Percentiles rank a stretch among this genome's conserved stretches.
Evolutionary conservation across 2,888 invertebrate species (phyloP).

Genomic region (Perdita meconis): DNA sequence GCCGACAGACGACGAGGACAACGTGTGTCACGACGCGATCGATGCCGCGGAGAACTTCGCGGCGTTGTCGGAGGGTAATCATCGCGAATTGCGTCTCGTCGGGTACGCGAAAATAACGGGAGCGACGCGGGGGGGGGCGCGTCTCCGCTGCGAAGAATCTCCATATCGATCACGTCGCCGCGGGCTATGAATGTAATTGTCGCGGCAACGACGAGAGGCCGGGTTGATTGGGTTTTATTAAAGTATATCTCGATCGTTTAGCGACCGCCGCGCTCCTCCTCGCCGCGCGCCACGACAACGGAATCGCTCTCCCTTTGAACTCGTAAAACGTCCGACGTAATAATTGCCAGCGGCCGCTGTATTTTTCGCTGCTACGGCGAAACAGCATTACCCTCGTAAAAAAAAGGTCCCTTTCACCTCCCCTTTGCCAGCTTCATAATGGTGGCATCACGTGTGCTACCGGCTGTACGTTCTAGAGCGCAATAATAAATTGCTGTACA

Average conservation of each 20-base stretch:
- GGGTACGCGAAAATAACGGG: neutral
- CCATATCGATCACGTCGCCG: conserved; percentile 26
- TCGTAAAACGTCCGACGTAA: conserved; percentile 53
- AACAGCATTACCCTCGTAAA: conserved; percentile 62
- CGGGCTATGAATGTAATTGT: conserved; percentile 36
- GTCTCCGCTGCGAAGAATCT: conserved; percentile 3
- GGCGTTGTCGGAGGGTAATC: neutral
- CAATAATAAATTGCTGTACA: conserved; percentile 70
- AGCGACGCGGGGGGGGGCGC: neutral
- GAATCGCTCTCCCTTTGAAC: conserved; percentile 31
- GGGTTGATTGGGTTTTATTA: conserved; percentile 34
- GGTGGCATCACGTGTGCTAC: conserved; percentile 57
- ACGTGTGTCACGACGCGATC: neutral
- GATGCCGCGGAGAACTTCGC: neutral
- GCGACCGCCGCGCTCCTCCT: neutral
- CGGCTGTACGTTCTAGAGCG: conserved; percentile 38
- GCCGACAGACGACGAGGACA: conserved; percentile 8
- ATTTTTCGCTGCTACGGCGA: conserved; percentile 56
- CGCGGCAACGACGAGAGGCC: neutral
- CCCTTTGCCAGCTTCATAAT: conserved; percentile 48
- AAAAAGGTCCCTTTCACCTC: neutral
- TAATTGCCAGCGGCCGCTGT: conserved; percentile 53
- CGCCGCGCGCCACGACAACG: neutral
- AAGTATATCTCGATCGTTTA: conserved; percentile 55
- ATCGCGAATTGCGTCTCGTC: neutral